Base-by-base conservation (phyloP, 2,888 invertebrate species). In the Sarcophaga carnaria region DNA sequence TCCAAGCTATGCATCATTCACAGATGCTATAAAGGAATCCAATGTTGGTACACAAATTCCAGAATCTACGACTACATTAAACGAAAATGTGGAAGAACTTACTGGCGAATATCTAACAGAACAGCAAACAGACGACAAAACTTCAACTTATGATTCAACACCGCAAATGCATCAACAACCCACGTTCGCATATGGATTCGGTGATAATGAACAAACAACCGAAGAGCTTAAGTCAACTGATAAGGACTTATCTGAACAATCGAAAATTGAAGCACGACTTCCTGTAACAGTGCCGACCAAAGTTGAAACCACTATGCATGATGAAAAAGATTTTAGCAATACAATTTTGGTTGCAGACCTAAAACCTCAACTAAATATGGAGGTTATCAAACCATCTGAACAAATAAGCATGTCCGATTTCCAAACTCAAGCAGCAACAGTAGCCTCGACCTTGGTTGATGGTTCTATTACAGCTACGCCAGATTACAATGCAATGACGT, bases 371-470 rank as follows among this genome's bases (percentile, higher is more conserved):
- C 89, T 92, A 0, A 92, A 92, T 80, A 49, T 91, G 83, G 90
- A 91, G 69, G 87, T 91, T 63, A 83, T 91, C 0, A 89, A 88
- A 49, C 91, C 92, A 4, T 90, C 90, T 4, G 91, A 91, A 72
- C 90, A 90, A 80, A 91, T 93, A 67, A 91, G 89, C 0, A 93
- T 93, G 93, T 89, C 90, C 25, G 91, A 93, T 74, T 93, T 92
- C 88, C 91, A 92, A 82, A 91, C 91, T 3, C 93, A 93, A 85
- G 93, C 93, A 22, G 93, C 93, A 3, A 94, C 93, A 0, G 91
- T 93, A 0, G 94, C 94, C 12, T 94, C 94, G 20, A 92, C 91
- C 0, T 83, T 93, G 10, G 92, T 93, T 17, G 93, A 92, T 75
- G 92, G 91, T 81, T 90, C 89, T 27, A 90, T 89, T 45, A 89